Conservation (phyloP, 1,140 invertebrate species). For the Zophobas atratus region DNA sequence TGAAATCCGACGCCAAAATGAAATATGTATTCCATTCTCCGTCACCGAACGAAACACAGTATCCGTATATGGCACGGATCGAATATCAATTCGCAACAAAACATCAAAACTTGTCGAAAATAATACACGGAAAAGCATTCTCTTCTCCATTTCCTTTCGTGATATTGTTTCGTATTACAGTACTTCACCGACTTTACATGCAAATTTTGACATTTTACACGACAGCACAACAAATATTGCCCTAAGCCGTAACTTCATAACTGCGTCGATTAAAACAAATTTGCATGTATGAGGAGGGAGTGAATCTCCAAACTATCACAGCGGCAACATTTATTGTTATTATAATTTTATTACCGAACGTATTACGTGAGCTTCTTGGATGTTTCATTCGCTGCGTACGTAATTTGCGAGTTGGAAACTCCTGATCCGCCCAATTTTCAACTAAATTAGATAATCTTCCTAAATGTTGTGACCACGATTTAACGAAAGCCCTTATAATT, state of each 20-base stretch:
- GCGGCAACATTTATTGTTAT: slow-evolving; percentile 25
- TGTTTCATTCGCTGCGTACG: not conserved
- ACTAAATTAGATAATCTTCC: no score
- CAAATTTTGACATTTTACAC: slow-evolving; percentile 40
- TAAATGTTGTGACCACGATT: no score
- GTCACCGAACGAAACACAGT: not conserved
- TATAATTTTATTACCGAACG: slow-evolving; percentile 34
- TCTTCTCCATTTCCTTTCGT: slow-evolving; percentile 38
- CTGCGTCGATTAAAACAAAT: slow-evolving; percentile 26
- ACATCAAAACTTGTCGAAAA: slow-evolving; percentile 43
- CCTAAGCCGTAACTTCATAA: slow-evolving; percentile 20
- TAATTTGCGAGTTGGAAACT: not conserved
- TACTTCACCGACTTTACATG: slow-evolving; percentile 25
- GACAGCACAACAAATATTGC: slow-evolving; percentile 32
- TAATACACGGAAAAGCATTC: slow-evolving; percentile 25
- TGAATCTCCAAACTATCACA: slow-evolving; percentile 14
- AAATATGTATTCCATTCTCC: slow-evolving; percentile 33
- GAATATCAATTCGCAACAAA: slow-evolving; percentile 41
- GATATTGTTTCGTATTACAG: slow-evolving; percentile 33
- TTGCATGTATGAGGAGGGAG: slow-evolving; percentile 11
- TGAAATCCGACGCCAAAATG: slow-evolving; percentile 19
- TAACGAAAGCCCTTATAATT: no score
- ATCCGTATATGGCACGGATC: slow-evolving; percentile 16
- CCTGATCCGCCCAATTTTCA: no score
- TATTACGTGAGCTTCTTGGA: not conserved